These are phyloP conservation scores for Acrobeloides nanus DNA, from an alignment of 2,888 invertebrate species.

Conservation along the genomic window DNA sequence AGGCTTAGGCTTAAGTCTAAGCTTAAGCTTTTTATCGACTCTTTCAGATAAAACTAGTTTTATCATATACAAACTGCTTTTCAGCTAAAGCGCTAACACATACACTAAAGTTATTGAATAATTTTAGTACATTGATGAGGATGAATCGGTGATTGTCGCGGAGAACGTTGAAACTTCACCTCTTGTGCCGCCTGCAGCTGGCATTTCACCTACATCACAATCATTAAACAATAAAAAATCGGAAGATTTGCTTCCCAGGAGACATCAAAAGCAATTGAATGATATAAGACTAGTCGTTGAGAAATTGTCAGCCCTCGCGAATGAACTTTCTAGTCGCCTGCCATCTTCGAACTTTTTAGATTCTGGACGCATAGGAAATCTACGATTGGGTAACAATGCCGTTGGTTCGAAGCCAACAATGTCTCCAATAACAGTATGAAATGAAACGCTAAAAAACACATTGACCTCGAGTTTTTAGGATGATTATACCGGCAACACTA, in stretches of 20 bases:
- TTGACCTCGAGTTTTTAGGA: too few relatives aligned
- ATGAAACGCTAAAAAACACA: too few relatives aligned
- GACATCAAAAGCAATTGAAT: slow-evolving; percentile 18
- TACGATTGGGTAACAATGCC: slow-evolving; percentile 10
- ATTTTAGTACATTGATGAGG: slow-evolving; percentile 24
- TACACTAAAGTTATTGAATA: too few relatives aligned
- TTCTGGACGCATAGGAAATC: too few relatives aligned
- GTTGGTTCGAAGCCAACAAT: slow-evolving; percentile 7
- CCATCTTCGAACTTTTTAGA: too few relatives aligned
- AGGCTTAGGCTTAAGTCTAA: too few relatives aligned
- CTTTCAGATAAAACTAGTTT: too few relatives aligned
- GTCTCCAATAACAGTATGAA: neutral
- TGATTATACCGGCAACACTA: neutral
- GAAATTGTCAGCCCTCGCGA: slow-evolving; percentile 29
- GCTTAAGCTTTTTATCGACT: too few relatives aligned
- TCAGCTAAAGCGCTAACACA: too few relatives aligned
- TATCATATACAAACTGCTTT: too few relatives aligned
- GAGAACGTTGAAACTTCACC: neutral
- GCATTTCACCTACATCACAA: neutral
- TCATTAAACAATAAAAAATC: neutral
- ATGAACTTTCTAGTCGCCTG: slow-evolving; percentile 26
- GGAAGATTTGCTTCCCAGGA: slow-evolving; percentile 5
- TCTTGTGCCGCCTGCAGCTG: neutral
- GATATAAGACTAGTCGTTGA: slow-evolving; percentile 29
- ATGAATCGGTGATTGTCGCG: slow-evolving; percentile 9